Base-by-base conservation (phyloP, 2,888 invertebrate species). In the Thumatha senex region DNA sequence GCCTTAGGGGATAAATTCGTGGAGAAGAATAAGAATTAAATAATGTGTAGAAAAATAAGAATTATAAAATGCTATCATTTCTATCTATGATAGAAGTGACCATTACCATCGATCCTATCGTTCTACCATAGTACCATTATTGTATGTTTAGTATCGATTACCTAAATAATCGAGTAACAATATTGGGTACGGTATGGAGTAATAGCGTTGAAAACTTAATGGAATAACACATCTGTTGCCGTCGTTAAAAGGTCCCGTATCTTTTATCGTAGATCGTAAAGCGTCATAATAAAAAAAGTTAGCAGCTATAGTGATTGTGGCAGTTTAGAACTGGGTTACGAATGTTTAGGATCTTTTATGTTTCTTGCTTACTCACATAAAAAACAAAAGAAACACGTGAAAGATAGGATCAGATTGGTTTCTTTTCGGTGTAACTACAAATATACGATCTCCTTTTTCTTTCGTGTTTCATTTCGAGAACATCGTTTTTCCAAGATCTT, bases 211-310 rank as follows among this genome's bases (percentile, higher is more conserved):
- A 62, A 54, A 54, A 52, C 53, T 46, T 38, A 46, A 56, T 56
- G 36, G 38, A 46, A 48, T 56, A 46, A 51, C 55, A 49, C 63
- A 59, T 63, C 63, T 66, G 67, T 57, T 59, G 45, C 55, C 67
- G 7, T 39, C 15, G 52, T 59, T 50, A 50, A 66, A 62, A 63
- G 52, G 54, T 51, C 35, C 10, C 56, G 36, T 52, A 58, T 62
- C 42, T 58, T 64, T 66, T 64, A 66, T 54, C 54, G 59, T 45
- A 36, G 31, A 48, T 59, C 63, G 56, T 64, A 66, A 64, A 64
- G 49, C 30, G 50, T 52, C 45, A 41, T 24, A 47, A 42, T 48
- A 52, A 61, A 56, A 58, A 59, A 51, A 62, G 46, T 45, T 52
- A 48, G 36, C 45, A 47, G 30, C 53, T 11, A 34, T 56, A 46